Base-by-base conservation (phyloP, 2,113 vertebrate species). In the Brevimyrus niger region DNA sequence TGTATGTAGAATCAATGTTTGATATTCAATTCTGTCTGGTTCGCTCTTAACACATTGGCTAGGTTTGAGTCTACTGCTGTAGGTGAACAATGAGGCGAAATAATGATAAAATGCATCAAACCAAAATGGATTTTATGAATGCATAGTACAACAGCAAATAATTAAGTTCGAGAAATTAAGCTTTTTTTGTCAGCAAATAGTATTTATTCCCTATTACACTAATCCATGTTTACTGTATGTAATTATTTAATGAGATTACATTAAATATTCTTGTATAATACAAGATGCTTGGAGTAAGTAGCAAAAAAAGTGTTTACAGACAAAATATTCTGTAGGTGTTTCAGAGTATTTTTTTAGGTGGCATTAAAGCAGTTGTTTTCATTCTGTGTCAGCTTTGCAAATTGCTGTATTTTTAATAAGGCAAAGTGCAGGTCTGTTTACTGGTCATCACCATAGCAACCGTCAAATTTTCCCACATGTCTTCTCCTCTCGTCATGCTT, bases 391-490 rank as follows among this genome's bases (percentile, higher is more conserved):
- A 50, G n/a, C 13, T 65, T 65, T 58, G 38, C 42, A 89, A 89
- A 83, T 89, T 21, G 38, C 42, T 47, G 10, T 19, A 61, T 86
- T 65, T 85, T 85, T 27, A 85, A 61, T 17, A 83, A 58, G 21
- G n/a, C 48, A 46, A n/a, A 31, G 15, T 38, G 61, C 61, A 65
- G 42, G n/a, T 86, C 50, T 85, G 86, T 83, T 91, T 42, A 21
- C 47, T 55, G 21, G 84, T 87, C 90, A 87, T 87, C 82, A 88
- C 82, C 51, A 89, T 85, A 55, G 90, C 51, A 80, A 69, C 21
- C 89, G 51, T 53, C 76, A 87, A 92, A 92, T 85, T 38, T 65
- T 35, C 42, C 88, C 87, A 17, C 89, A 87, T 65, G 55, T 86
- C 53, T 55, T 69, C n/a, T 50, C 38, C 69, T 53, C 65, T 2